A percentile compares a stretch with the other conserved stretches of the same genome.
Conservation (phyloP, 2,888 invertebrate species). For the Eueremaeus valkanovi region DNA sequence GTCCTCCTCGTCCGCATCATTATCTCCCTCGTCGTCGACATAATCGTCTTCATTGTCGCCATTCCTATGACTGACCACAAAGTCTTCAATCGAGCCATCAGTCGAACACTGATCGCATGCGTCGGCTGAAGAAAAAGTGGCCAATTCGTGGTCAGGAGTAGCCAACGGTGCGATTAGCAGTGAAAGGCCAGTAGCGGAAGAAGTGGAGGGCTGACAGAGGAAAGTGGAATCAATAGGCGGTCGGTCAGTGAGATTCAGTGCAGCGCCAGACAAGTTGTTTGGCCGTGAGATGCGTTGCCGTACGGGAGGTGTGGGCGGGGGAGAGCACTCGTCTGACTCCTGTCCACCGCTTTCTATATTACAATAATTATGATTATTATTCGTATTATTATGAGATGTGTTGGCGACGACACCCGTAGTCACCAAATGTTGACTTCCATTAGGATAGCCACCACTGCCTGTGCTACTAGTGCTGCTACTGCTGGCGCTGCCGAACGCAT, state of each 20-base stretch:
- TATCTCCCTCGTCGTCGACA: slow-evolving; percentile 2
- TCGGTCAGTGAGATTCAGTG: no score
- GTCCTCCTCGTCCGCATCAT: not conserved
- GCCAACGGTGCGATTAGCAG: slow-evolving; percentile 20
- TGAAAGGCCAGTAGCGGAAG: not conserved
- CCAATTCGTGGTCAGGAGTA: slow-evolving; percentile 28
- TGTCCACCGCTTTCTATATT: slow-evolving; percentile 24
- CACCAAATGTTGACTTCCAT: not conserved
- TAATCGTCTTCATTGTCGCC: not conserved
- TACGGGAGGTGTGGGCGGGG: slow-evolving; percentile 21
- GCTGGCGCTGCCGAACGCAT: slow-evolving; percentile 37
- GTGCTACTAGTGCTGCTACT: slow-evolving; percentile 36
- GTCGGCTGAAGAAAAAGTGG: not conserved
- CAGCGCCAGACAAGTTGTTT: not conserved
- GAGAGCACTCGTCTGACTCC: slow-evolving; percentile 9
- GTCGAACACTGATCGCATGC: not conserved
- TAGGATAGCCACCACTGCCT: slow-evolving; percentile 38
- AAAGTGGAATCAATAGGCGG: no score
- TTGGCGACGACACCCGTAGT: no score
- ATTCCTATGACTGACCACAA: not conserved
- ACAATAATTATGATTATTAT: slow-evolving; percentile 36
- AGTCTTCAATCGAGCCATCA: not conserved
- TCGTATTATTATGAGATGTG: not conserved
- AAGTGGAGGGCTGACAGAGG: not conserved
- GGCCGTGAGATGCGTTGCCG: not conserved